Base-by-base conservation (phyloP, 2,797 vertebrate genomes). In the Anniella stebbinsi region DNA sequence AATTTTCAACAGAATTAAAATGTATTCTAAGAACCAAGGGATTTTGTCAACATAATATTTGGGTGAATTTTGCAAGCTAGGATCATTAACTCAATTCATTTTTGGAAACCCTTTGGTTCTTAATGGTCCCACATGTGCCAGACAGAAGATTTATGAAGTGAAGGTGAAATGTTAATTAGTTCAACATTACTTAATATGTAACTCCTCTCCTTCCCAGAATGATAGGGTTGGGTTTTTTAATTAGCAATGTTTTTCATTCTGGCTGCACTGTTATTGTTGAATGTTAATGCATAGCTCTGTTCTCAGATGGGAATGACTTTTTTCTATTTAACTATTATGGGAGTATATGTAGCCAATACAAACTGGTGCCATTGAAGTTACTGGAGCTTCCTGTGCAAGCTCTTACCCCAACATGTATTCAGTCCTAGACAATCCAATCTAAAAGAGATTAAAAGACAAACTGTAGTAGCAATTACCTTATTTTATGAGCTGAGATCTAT, bases 401-500 rank as follows among this genome's bases (percentile, higher is more conserved):
- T 60, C 57, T 69, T 57, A n/a, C 1, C 21, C 30, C 60, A 87
- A 76, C 95, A 92, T 96, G 91, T 94, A 87, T 95, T 93, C 94
- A 87, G 92, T 94, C 91, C 91, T 96, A 92, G 93, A 94, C 92
- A 85, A 86, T 95, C 93, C 87, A 93, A 95, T 97, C 94, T 96
- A 94, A 96, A 96, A 86, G 91, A 94, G 91, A 80, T 95, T 91
- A 95, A 97, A 94, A 93, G 94, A 94, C 94, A 92, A 96, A 96
- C 94, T 95, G 94, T 93, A 95, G 95, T 90, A 93, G 95, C 97
- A 93, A 93, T 94, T 98, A 97, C 97, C 95, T 97, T 98, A 98
- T 98, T 98, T 97, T 97, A 95, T 96, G 96, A 97, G 95, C 97
- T 96, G 88, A 97, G 97, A 96, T 97, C 96, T 97, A 97, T 97